Evolutionary conservation across 1,140 invertebrate species (phyloP).

Genomic region (Stenopsyche tienmushanensis): DNA sequence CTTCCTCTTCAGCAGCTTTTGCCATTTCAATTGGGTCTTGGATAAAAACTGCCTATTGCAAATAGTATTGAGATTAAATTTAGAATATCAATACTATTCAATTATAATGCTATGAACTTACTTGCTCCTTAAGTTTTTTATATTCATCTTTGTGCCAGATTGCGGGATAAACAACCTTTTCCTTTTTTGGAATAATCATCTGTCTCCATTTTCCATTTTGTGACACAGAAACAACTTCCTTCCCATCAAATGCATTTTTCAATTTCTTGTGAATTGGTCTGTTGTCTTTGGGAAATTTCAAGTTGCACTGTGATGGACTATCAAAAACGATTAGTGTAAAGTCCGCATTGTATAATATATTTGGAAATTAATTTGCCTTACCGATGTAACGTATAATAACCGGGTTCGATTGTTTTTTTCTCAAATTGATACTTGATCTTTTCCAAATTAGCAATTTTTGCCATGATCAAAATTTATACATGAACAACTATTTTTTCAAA

Average conservation of each 20-base stretch:
- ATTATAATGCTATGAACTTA: slow-evolving; percentile 41
- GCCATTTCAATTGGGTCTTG: slow-evolving; percentile 15
- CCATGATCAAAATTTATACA: too few species aligned
- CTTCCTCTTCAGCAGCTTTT: slow-evolving; percentile 18
- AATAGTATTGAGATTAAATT: neutral
- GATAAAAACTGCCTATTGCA: too few species aligned
- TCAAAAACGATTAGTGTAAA: neutral
- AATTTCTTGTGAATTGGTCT: slow-evolving; percentile 36
- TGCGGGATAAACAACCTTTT: slow-evolving; percentile 50
- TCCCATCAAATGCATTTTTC: slow-evolving; percentile 36
- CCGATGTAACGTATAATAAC: slow-evolving; percentile 36
- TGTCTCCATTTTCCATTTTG: slow-evolving; percentile 38
- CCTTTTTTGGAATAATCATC: slow-evolving; percentile 46
- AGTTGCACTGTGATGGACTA: slow-evolving; percentile 38
- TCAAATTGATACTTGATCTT: slow-evolving; percentile 35
- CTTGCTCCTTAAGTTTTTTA: slow-evolving; percentile 48
- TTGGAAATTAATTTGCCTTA: slow-evolving; percentile 2
- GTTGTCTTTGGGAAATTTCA: slow-evolving; percentile 38
- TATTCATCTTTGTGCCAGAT: slow-evolving; percentile 49
- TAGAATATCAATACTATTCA: neutral
- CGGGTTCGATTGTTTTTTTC: slow-evolving; percentile 32
- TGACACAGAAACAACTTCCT: slow-evolving; percentile 24
- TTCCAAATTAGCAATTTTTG: neutral
- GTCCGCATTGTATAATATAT: neutral
- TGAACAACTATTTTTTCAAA: neutral